Base-by-base conservation (phyloP, 2,113 vertebrate species). In the Copsychus sechellarum region DNA sequence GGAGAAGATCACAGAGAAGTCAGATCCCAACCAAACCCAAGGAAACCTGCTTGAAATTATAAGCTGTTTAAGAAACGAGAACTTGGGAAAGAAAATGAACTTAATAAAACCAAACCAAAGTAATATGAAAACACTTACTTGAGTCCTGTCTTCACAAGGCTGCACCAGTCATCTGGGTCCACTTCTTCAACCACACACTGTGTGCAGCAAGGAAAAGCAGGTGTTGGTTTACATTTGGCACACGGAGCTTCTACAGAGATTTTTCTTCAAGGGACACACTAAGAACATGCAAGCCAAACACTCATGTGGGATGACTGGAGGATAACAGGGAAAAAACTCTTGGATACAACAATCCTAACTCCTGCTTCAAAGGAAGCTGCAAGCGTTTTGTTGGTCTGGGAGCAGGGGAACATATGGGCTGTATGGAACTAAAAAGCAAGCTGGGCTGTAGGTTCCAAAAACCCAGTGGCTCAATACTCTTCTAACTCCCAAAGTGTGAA, bases 131-230 rank as follows among this genome's bases (percentile, higher is more conserved):
- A 34, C 36, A 57, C 98, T 98, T 95, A 98, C 98, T 97, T 99
- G 43, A 99, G 98, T 80, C 99, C 99, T 0, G 86, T 93, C 96
- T 99, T 99, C 89, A 99, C 97, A 88, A 99, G 97, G 90, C 47
- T 97, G 95, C 99, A 98, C 99, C 99, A 99, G 16, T 99, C 98
- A 29, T 94, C 94, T 48, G 98, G 97, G 57, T 96, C 86, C 73
- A 99, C 87, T 50, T 98, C 97, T 33, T 95, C 96, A 74, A 98
- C 73, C 18, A 93, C 83, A 15, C 36, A 62, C 99, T 99, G 96
- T 2, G 29, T 5, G 40, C 13, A 83, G 31, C 18, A 72, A 92
- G 23, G 2, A 74, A 95, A 89, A 81, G 11, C 38, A 81, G 28
- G 14, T 12, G 24, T 50, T 92, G 12, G 25, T 69, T 92, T 51